Base-by-base conservation (phyloP, 2,113 vertebrate species). In the Ciconia stormi region DNA sequence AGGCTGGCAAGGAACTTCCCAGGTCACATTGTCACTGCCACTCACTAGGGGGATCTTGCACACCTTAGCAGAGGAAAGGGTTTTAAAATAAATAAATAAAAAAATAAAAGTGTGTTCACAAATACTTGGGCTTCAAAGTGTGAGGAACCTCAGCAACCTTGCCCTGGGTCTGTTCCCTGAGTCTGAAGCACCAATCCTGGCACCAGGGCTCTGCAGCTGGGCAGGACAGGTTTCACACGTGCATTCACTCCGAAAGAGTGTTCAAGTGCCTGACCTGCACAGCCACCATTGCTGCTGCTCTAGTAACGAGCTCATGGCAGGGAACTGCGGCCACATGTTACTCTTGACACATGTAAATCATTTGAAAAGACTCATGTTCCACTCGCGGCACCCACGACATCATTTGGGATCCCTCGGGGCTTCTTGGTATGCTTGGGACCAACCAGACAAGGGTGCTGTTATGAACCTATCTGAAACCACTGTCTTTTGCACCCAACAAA, bases 401-500 rank as follows among this genome's bases (percentile, higher is more conserved):
- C 16, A 29, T 12, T 6, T 70, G 29, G n/a, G 55, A 74, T 89
- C 13, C 77, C 61, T 8, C 0, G 0, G 21, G 52, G 65, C 50
- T 95, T 69, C 65, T 52, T 69, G 1, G 19, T 52, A 14, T 55
- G 55, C 65, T 65, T 46, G 32, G 59, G 77, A 87, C 20, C 29
- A 13, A 4, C 16, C 65, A 63, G 55, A 67, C 44, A 81, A 87
- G 50, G 36, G 30, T 87, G n/a, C 50, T 90, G 25, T 38, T 80
- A 87, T 14, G 66, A 91, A 72, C 38, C 38, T 66, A 47, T 59
- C 59, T 80, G 63, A 87, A 92, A 87, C 20, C 42, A 63, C 47
- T 74, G 55, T 34, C 65, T 87, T 96, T 62, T 58, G 44, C 42
- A 87, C 80, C 53, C 42, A 84, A 55, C 50, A 91, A 91, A 94